Conservation (phyloP, 2,113 vertebrate genomes). For the Puma concolor region DNA sequence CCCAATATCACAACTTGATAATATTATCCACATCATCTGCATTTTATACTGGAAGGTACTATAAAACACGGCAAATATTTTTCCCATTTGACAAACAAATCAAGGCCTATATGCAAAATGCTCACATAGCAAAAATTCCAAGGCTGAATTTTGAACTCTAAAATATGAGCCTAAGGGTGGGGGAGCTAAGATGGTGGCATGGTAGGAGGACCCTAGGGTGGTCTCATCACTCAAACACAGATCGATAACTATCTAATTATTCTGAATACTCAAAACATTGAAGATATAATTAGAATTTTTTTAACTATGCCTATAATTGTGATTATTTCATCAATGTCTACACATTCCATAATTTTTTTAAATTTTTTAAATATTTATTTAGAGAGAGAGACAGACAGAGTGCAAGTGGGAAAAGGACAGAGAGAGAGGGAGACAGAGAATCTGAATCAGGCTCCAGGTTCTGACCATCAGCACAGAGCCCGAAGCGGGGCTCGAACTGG, state of each 20-base stretch:
- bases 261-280: too few species aligned
- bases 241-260: too few species aligned
- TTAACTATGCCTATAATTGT: constrained; percentile 31
- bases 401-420: too few species aligned
- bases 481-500: rapidly evolving
- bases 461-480: too few species aligned
- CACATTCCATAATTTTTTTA: neutral
- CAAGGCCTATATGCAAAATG: neutral
- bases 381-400: too few species aligned
- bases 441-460: too few species aligned
- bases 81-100: neutral
- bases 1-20: neutral
- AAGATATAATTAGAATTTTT: constrained; percentile 48
- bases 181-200: neutral
- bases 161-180: neutral
- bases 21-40: neutral
- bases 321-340: constrained; percentile 31
- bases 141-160: neutral
- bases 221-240: too few species aligned
- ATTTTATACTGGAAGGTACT: neutral
- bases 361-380: too few species aligned
- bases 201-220: neutral
- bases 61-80: neutral
- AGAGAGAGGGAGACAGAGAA: too few species aligned
- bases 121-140: neutral